Base-by-base conservation (phyloP, 2,888 invertebrate species). In the Phlogophora meticulosa region DNA sequence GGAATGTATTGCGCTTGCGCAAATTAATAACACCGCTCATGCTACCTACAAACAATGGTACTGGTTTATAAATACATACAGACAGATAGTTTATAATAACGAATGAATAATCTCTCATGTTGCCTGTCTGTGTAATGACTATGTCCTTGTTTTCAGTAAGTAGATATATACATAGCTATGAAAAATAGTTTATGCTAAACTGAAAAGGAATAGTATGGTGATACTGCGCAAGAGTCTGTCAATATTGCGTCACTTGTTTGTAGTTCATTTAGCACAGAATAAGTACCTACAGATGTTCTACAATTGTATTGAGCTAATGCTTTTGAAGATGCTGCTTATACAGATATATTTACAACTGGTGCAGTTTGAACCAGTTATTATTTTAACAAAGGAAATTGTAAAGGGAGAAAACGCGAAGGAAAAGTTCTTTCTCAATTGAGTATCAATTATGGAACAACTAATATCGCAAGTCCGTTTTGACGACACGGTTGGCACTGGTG, bases 31-130 rank as follows among this genome's bases (percentile, higher is more conserved):
- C 82, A 82, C 34, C 20, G 70, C 56, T 77, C 70, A 77, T 70
- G 62, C 77, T 57, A 58, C 64, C 66, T 65, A 75, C 80, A 83
- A 91, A 91, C 91, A 91, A 89, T 90, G 88, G 87, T 52, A 63
- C 64, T 77, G 81, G 84, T 89, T 90, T 90, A 88, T 89, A 88
- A 90, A 90, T 89, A 81, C 64, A 75, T 75, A 66, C 72, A 66
- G 72, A 71, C 79, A 52, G 61, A 76, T 60, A 71, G 57, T 62
- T 66, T 63, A 68, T 78, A 72, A 53, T 76, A 66, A 51, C 55
- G 69, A 70, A 70, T 80, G 80, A 82, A 82, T 79, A 82, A 72
- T 78, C 52, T 64, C 17, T 51, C 42, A 60, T 38, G 59, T 40
- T 58, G 51, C 49, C 49, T 42, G 78, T 22, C 34, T 32, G 42